These are phyloP conservation scores for Eupithecia subfuscata DNA, from an alignment of 2,888 invertebrate species.

Conservation along the genomic window DNA sequence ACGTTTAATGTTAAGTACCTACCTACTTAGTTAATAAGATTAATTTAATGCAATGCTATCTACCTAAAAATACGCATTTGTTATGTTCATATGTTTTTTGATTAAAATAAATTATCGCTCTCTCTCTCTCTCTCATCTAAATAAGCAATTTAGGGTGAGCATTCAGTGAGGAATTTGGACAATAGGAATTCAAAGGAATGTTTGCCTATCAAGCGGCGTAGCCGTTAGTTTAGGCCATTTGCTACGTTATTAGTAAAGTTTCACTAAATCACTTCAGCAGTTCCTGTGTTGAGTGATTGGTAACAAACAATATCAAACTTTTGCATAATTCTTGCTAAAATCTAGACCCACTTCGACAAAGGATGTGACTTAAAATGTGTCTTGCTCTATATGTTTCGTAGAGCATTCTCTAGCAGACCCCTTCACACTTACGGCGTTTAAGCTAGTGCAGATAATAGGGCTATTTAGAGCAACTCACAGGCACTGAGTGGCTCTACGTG, in stretches of 20 bases:
- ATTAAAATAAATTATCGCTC: no score
- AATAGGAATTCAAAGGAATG: no score
- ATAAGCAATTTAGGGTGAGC: no score
- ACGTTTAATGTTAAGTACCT: no score
- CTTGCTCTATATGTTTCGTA: not conserved
- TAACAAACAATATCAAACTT: not conserved
- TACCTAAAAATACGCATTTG: no score
- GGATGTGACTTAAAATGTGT: not conserved
- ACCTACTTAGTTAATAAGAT: no score
- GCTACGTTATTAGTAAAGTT: not conserved
- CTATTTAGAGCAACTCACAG: not conserved
- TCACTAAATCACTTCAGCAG: not conserved
- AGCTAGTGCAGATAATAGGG: not conserved
- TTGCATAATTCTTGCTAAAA: not conserved
- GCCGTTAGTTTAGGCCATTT: not conserved
- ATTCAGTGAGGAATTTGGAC: no score
- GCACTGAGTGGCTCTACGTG: not conserved
- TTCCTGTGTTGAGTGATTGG: not conserved
- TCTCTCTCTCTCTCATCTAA: no score
- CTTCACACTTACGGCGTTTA: not conserved
- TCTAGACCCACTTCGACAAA: not conserved
- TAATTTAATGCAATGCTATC: no score
- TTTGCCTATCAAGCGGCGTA: no score
- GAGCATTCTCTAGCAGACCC: not conserved
- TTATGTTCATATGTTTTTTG: no score